Evolutionary conservation across 2,888 invertebrate species (phyloP), one percentile per base, ranked within the genome.

Genomic region (Tachina grossa): DNA sequence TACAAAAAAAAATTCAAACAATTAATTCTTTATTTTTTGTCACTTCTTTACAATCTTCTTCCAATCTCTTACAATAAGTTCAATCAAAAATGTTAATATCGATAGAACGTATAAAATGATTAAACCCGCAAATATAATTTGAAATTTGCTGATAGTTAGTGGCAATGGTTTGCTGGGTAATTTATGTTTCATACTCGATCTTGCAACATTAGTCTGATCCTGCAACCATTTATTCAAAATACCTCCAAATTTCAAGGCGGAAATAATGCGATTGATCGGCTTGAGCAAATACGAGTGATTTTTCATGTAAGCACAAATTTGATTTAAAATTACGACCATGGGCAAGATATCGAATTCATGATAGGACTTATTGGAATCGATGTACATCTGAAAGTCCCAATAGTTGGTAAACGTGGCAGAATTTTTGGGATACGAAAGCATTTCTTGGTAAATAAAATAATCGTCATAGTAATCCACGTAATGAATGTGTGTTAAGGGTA

Each of bases 261-360:
- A 14, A 19, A 86, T 55, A 1, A 84, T 11, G 11, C 65, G 61
- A 77, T 81, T 71, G 14, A 86, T 16, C 9, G 86, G 84, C 22
- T 78, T 57, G 11, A 74, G 63, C 11, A 86, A 69, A 69, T 77
- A 86, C 14, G 86, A 86, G 2, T 75, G 74, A 11, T 55, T 49
- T n/a, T 66, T 72, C 72, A 75, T 69, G 19, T 86, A 86, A 2
- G 84, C 86, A 59, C 86, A 86, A 9, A 84, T 59, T 63, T 86
- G 86, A 78, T 82, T 84, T 14, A 72, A 19, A 10, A 78, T 43
- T 11, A 86, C 72, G 11, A 68, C 16, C 51, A 41, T 31, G 0
- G 84, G 75, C 11, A 82, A 11, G 6, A 82, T 31, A 55, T 71
- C 31, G 31, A 84, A 84, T 19, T 69, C 77, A 45, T 53, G 53